A percentile compares a stretch with the other conserved stretches of the same genome.
Evolutionary conservation across 1,140 invertebrate species (phyloP).

Genomic region (Drosophila ficusphila): DNA sequence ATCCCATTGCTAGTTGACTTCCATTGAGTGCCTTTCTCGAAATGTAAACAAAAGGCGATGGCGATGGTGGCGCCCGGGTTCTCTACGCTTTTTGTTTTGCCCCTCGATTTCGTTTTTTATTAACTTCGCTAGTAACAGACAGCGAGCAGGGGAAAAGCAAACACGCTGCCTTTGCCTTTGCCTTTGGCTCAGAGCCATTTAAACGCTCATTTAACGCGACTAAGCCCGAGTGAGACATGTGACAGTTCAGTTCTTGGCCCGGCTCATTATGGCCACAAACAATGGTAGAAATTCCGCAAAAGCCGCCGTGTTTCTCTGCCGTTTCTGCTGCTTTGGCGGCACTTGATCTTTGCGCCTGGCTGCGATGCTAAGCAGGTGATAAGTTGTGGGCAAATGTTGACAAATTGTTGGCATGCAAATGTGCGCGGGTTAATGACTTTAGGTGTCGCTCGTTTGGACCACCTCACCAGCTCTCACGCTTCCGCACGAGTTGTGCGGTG

Average conservation of each 20-base stretch:
- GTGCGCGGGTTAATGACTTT: slow-evolving; percentile 44
- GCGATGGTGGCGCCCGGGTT: slow-evolving; percentile 18
- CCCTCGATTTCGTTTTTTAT: slow-evolving; percentile 6
- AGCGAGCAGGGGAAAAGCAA: slow-evolving; percentile 4
- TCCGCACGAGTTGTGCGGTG: slow-evolving; percentile 6
- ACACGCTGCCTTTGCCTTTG: slow-evolving; percentile 21
- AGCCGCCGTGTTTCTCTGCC: slow-evolving; percentile 8
- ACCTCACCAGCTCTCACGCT: slow-evolving; percentile 7
- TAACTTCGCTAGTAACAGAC: slow-evolving; percentile 19
- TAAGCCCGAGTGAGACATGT: slow-evolving; percentile 46
- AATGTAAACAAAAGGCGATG: slow-evolving; percentile 26
- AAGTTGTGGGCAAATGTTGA: slow-evolving; percentile 65
- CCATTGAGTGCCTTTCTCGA: slow-evolving; percentile 18
- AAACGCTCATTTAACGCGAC: slow-evolving; percentile 58
- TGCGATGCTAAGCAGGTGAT: slow-evolving; percentile 58
- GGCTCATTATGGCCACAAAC: slow-evolving; percentile 47
- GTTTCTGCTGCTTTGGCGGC: slow-evolving; percentile 4
- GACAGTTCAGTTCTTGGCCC: slow-evolving; percentile 56
- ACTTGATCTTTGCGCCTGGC: slow-evolving; percentile 30
- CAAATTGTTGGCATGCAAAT: slow-evolving; percentile 58
- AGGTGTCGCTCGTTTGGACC: slow-evolving; percentile 6
- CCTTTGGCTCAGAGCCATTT: slow-evolving; percentile 47
- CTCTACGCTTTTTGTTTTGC: slow-evolving; percentile 16
- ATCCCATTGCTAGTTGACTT: slow-evolving; percentile 20
- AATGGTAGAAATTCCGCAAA: slow-evolving; percentile 45